phyloP scores from a whole-genome alignment of 2,888 invertebrate species.

The Spodoptera littoralis region DNA sequence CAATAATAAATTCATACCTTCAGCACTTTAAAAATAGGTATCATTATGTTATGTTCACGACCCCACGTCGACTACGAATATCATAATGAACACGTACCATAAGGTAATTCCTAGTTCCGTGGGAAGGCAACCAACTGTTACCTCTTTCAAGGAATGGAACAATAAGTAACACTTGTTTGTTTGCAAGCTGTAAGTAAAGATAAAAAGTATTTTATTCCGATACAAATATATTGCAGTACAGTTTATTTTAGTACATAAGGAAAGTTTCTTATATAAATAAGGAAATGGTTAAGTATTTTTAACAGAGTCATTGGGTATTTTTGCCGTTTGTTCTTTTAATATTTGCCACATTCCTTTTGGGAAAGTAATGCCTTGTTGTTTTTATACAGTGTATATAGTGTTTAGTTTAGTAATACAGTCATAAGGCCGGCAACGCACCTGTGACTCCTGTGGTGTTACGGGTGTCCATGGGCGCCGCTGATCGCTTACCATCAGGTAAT shows the following conservation, averaged over 20 bases:
- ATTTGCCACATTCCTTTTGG: too few relatives aligned
- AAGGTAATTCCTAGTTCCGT: slow-evolving; percentile 16
- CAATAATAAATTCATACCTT: too few relatives aligned
- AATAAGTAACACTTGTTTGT: slow-evolving; percentile 25
- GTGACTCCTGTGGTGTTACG: too few relatives aligned
- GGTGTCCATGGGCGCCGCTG: too few relatives aligned
- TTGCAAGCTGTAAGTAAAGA: slow-evolving; percentile 12
- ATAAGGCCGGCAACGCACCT: too few relatives aligned
- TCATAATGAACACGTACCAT: slow-evolving; percentile 18
- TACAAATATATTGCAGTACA: slow-evolving; percentile 21
- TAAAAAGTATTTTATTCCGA: slow-evolving; percentile 25
- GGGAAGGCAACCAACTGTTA: slow-evolving; percentile 17
- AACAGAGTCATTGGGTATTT: too few relatives aligned
- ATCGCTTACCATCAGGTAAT: too few relatives aligned
- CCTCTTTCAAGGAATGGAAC: slow-evolving; percentile 12
- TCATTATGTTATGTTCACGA: slow-evolving; percentile 10
- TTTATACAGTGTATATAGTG: too few relatives aligned
- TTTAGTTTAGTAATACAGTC: too few relatives aligned
- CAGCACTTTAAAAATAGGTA: slow-evolving; percentile 7
- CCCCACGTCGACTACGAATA: neutral
- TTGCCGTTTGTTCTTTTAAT: too few relatives aligned
- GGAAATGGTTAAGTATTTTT: neutral
- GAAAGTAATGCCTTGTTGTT: too few relatives aligned
- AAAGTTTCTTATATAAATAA: slow-evolving; percentile 7
- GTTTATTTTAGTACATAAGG: slow-evolving; percentile 25